Percentiles rank a stretch among this genome's conserved stretches.
These are phyloP conservation scores for Plecotus auritus DNA, from an alignment of 2,113 vertebrate species.

Conservation along the genomic window DNA sequence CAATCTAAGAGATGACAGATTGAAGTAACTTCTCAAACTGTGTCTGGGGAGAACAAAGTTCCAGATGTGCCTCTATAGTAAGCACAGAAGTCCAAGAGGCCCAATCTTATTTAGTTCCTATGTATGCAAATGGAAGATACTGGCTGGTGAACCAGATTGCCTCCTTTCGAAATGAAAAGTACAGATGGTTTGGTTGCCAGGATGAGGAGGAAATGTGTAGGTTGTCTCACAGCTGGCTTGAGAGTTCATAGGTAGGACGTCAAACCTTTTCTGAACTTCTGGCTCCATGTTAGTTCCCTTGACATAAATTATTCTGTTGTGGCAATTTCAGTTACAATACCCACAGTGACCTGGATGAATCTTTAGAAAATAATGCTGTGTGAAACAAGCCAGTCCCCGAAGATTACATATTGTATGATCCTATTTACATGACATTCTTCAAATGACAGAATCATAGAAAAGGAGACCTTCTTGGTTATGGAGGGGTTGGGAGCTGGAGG, in stretches of 20 bases:
- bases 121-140: not conserved
- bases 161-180: not conserved
- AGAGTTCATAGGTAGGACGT: not conserved
- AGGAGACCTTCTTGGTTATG: not conserved
- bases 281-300: not conserved
- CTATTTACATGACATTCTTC: not conserved
- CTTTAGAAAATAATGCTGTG: not conserved
- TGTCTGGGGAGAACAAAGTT: not conserved
- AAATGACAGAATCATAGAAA: not conserved
- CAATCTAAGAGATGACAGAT: not conserved
- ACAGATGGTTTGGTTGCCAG: not conserved
- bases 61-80: not conserved
- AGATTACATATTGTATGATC: not conserved
- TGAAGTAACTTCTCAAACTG: not conserved
- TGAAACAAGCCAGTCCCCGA: not conserved
- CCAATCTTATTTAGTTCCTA: not conserved
- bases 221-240: not conserved
- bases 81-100: not conserved
- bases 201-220: not conserved
- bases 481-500: not conserved
- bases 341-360: not conserved
- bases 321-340: not conserved
- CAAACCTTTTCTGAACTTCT: not conserved
- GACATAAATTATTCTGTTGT: not conserved
- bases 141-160: not conserved